Evolutionary conservation across 2,888 invertebrate species (phyloP).

Genomic region (Scaptomyza caliginosa): DNA sequence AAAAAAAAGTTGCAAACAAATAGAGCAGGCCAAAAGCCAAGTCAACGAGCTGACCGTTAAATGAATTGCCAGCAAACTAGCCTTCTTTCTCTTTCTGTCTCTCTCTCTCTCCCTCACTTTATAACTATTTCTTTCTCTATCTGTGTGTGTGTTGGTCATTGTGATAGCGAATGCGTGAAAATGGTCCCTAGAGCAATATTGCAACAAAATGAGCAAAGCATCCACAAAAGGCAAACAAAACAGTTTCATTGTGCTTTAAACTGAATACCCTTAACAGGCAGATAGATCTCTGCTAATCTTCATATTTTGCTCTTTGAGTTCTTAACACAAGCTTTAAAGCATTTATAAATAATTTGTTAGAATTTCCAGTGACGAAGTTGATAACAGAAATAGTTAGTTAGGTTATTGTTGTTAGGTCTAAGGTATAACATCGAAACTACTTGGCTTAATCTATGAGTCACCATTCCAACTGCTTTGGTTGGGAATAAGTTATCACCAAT

Average conservation of each 20-base stretch:
- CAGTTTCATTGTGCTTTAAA: not conserved
- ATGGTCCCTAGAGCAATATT: constrained; percentile 31
- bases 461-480: too few relatives aligned
- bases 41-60: constrained; percentile 55
- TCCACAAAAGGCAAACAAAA: constrained; percentile 9
- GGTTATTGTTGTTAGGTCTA: too few relatives aligned
- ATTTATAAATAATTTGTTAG: not conserved
- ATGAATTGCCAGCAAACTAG: constrained; percentile 43
- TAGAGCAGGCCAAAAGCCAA: constrained; percentile 45
- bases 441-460: too few relatives aligned
- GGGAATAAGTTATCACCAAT: too few relatives aligned
- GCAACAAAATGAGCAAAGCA: constrained; percentile 31
- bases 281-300: not conserved
- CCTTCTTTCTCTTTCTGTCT: not conserved
- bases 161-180: constrained; percentile 14
- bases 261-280: not conserved
- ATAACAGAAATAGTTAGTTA: too few relatives aligned
- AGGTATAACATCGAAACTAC: too few relatives aligned
- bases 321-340: not conserved
- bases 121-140: not conserved
- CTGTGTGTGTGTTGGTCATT: constrained; percentile 11
- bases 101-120: not conserved
- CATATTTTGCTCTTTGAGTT: not conserved
- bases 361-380: too few relatives aligned
- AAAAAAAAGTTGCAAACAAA: not conserved